Evolutionary conservation across 2,797 vertebrate genomes (phyloP), one percentile per base, ranked within the genome.

Genomic region (Microchirus variegatus): DNA sequence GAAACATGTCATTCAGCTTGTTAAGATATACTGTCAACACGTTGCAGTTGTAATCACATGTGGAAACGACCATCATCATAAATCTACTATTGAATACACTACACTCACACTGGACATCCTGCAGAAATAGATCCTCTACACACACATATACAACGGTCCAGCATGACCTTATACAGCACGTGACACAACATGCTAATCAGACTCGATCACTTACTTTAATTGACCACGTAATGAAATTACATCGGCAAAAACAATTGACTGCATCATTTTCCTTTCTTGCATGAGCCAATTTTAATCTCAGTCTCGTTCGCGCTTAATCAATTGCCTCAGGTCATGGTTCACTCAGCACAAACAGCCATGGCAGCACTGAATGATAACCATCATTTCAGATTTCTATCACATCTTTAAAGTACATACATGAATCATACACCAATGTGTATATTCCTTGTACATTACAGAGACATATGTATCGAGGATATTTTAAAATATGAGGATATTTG

Each of bases 221-320:
- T 63, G 84, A 60, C 53, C 49, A 10, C 18, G 59, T 64, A 63
- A 70, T 45, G 35, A 82, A 80, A 86, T 80, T 65, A 76, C 59
- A 64, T 53, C 57, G 58, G 64, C 56, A 67, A 67, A 79, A 54
- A 60, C 64, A 66, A 60, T 47, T 53, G 12, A 59, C 14, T 26
- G 52, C 59, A 58, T 67, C 53, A 42, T 59, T 63, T 82, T 76
- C 66, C 66, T 71, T 82, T 67, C 64, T 56, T 45, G 63, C 18
- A 40, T 80, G 73, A 90, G 80, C 63, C 56, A 22, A 46, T 68
- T 72, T 67, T 59, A 74, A 84, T 81, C 59, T 53, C 68, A 74
- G 59, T 75, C 75, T 81, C 78, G 51, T 72, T 82, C 53, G 49
- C 61, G 77, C 60, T 73, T 77, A 67, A 86, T 88, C 77, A 81